phyloP scores from a whole-genome alignment of 35 echinoderm and acorn worm genomes.

The Holothuria glaberrima region DNA sequence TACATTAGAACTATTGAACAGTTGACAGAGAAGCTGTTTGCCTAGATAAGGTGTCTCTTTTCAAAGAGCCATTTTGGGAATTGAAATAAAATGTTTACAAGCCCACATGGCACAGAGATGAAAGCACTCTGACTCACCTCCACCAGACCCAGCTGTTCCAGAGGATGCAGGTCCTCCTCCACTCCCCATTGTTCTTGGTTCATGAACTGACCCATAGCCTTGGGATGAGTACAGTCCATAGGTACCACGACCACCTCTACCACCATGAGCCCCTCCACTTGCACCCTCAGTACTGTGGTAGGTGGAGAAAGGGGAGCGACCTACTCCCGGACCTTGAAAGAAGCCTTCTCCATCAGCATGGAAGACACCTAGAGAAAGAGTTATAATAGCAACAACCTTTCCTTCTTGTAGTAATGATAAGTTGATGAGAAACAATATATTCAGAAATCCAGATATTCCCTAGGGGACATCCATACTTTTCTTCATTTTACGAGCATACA shows the following conservation, averaged over 20 bases:
- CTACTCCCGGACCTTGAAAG: slow-evolving; percentile 65
- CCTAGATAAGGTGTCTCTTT: no score
- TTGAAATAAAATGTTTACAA: no score
- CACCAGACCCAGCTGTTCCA: slow-evolving; percentile 24
- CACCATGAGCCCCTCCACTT: slow-evolving; percentile 83
- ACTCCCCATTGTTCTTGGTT: slow-evolving; percentile 73
- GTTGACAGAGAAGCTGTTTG: no score
- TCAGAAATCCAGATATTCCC: no score
- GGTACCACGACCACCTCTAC: slow-evolving; percentile 74
- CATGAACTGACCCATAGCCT: slow-evolving; percentile 72
- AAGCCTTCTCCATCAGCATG: slow-evolving; percentile 76
- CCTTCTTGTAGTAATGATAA: no score
- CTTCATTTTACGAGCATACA: no score
- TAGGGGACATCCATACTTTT: no score
- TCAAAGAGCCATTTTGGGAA: no score
- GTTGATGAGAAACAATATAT: no score
- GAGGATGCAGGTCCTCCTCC: slow-evolving; percentile 60
- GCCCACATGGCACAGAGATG: no score
- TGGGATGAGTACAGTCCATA: slow-evolving; percentile 71
- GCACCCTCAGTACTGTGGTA: slow-evolving; percentile 38
- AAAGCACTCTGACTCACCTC: slow-evolving; percentile 41
- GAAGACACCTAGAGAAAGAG: slow-evolving; percentile 58
- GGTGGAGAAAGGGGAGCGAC: slow-evolving; percentile 17
- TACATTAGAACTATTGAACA: no score
- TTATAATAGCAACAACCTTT: no score